These are phyloP conservation scores for Tipula unca DNA, from an alignment of 2,888 invertebrate species.

Conservation along the genomic window DNA sequence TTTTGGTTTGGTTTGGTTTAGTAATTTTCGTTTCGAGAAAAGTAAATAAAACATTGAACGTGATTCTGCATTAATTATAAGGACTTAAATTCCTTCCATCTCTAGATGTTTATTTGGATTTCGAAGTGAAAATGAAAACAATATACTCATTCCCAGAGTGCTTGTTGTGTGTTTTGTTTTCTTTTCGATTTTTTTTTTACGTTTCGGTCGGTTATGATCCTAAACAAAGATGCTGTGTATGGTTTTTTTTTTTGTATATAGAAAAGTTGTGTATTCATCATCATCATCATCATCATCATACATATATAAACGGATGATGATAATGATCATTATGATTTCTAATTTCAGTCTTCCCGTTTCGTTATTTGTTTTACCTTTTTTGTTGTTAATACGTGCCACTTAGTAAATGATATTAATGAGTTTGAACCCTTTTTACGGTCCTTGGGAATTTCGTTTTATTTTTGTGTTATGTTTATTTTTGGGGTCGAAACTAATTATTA, in stretches of 20 bases:
- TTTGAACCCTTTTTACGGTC: not conserved
- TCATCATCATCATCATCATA: not conserved
- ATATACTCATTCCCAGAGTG: not conserved
- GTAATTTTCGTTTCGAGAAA: not conserved
- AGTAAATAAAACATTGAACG: conserved; percentile 14
- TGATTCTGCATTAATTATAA: conserved; percentile 14
- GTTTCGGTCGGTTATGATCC: not conserved
- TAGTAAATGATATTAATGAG: not conserved
- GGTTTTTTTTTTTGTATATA: not conserved
- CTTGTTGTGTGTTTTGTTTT: not conserved
- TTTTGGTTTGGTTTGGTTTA: too few species aligned
- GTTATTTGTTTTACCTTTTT: not conserved
- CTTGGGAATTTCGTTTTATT: not conserved
- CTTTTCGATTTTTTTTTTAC: not conserved
- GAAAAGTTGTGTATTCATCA: not conserved
- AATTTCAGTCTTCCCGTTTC: not conserved
- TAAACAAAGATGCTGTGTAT: not conserved
- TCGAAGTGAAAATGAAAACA: conserved; percentile 4
- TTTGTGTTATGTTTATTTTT: not conserved
- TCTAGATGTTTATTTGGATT: not conserved
- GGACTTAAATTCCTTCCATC: not conserved
- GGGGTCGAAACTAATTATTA: not conserved
- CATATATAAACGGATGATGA: not conserved
- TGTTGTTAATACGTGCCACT: not conserved
- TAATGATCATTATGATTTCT: conserved; percentile 8